These are phyloP conservation scores for Andrena hattorfiana DNA, from an alignment of 2,888 invertebrate species.

Conservation along the genomic window DNA sequence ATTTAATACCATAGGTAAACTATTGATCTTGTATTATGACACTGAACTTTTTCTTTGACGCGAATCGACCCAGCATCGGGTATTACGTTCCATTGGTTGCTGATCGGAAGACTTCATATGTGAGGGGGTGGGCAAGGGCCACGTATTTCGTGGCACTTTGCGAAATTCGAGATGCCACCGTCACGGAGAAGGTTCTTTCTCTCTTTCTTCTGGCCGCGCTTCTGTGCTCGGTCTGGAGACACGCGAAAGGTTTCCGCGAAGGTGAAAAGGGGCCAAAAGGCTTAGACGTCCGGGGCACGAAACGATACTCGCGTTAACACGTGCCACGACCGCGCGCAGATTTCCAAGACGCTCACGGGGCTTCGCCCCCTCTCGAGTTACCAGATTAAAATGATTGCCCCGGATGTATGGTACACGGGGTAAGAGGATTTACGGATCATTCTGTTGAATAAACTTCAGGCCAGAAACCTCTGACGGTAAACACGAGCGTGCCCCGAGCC, in stretches of 20 bases:
- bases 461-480: conserved; percentile 56
- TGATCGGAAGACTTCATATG: conserved; percentile 17
- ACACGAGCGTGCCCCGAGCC: conserved; percentile 27
- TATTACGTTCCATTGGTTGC: conserved; percentile 6
- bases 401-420: conserved; percentile 58
- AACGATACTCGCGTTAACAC: conserved; percentile 52
- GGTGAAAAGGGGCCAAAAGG: conserved; percentile 57
- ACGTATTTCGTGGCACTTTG: conserved; percentile 20
- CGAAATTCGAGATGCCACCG: conserved; percentile 22
- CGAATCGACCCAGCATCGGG: not conserved
- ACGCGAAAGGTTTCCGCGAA: conserved; percentile 57
- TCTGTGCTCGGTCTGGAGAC: conserved; percentile 17
- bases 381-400: conserved; percentile 69
- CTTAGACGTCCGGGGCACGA: conserved; percentile 34
- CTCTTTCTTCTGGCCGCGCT: not conserved
- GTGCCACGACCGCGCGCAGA: conserved; percentile 62
- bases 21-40: not conserved
- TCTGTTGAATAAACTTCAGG: conserved; percentile 65
- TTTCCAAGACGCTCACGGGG: conserved; percentile 72
- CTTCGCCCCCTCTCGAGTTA: conserved; percentile 65
- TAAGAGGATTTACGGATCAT: conserved; percentile 69
- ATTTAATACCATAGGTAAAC: not conserved
- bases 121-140: not conserved
- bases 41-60: not conserved
- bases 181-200: not conserved